A percentile compares a stretch with the other conserved stretches of the same genome.
Evolutionary conservation across 2,113 vertebrate genomes (phyloP).

Genomic region (Coptodon rendalli): DNA sequence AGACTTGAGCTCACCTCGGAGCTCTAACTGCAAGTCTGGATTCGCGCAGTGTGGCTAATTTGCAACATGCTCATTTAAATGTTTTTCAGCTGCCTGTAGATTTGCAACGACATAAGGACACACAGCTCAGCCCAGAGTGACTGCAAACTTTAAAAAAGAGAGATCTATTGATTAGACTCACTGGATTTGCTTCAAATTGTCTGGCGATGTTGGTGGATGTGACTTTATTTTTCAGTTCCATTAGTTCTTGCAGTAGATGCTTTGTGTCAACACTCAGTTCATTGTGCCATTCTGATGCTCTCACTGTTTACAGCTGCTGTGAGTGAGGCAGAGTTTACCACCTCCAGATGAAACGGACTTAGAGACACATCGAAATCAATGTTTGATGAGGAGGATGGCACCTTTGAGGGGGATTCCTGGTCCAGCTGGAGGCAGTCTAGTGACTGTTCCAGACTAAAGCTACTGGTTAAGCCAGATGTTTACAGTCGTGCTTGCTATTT

Average conservation of each 20-base stretch:
- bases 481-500: background rate
- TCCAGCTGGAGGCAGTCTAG: background rate
- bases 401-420: background rate
- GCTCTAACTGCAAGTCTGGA: background rate
- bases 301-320: background rate
- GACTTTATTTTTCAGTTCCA: background rate
- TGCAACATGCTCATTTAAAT: background rate
- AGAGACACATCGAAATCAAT: background rate
- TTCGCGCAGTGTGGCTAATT: background rate
- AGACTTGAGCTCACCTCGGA: background rate
- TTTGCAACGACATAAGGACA: background rate
- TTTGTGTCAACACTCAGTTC: background rate
- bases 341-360: background rate
- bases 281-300: background rate
- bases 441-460: background rate
- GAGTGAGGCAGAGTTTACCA: background rate
- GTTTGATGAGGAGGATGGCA: background rate
- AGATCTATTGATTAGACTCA: background rate
- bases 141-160: background rate
- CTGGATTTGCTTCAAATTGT: background rate
- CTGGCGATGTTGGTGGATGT: background rate
- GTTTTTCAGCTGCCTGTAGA: background rate
- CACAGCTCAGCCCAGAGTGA: background rate
- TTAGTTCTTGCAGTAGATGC: background rate
- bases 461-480: background rate